A percentile compares a stretch with the other conserved stretches of the same genome.
These are phyloP conservation scores for Epizoanthus illoricatus DNA, from an alignment of 92 coral and sea anemone species.

Conservation along the genomic window DNA sequence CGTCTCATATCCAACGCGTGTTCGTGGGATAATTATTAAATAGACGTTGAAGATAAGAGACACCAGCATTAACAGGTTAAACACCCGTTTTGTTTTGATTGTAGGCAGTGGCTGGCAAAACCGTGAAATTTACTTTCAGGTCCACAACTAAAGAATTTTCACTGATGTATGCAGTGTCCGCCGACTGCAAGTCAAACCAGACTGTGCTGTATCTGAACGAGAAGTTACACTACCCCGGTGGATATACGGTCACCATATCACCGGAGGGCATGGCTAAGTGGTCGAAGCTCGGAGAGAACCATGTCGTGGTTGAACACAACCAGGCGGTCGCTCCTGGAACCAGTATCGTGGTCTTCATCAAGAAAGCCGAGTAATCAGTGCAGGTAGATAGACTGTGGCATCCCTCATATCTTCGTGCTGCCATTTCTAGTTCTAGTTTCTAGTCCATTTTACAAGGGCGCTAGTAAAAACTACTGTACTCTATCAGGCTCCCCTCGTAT, in stretches of 20 bases:
- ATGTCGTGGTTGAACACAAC: conserved; percentile 63
- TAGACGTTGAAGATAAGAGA: too few species aligned
- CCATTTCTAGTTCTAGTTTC: too few species aligned
- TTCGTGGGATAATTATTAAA: too few species aligned
- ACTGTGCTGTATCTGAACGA: conserved; percentile 77
- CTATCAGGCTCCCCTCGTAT: too few species aligned
- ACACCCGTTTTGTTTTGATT: neutral
- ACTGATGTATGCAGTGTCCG: conserved; percentile 62
- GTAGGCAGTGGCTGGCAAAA: conserved; percentile 88
- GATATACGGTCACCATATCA: conserved; percentile 63
- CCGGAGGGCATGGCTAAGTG: conserved; percentile 72
- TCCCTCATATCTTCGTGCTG: too few species aligned
- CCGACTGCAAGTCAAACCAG: conserved; percentile 67
- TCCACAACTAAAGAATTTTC: conserved; percentile 66
- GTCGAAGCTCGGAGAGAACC: conserved; percentile 62
- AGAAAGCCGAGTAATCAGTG: neutral
- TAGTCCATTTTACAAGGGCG: too few species aligned
- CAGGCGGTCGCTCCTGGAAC: conserved; percentile 43
- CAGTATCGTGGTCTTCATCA: conserved; percentile 44
- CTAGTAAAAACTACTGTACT: too few species aligned
- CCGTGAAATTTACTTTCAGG: conserved; percentile 70
- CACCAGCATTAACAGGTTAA: too few species aligned
- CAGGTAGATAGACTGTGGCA: neutral
- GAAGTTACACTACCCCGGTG: conserved; percentile 69
- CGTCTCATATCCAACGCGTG: too few species aligned